Evolutionary conservation across 2,888 invertebrate species (phyloP).

Genomic region (Hylaea fasciaria): DNA sequence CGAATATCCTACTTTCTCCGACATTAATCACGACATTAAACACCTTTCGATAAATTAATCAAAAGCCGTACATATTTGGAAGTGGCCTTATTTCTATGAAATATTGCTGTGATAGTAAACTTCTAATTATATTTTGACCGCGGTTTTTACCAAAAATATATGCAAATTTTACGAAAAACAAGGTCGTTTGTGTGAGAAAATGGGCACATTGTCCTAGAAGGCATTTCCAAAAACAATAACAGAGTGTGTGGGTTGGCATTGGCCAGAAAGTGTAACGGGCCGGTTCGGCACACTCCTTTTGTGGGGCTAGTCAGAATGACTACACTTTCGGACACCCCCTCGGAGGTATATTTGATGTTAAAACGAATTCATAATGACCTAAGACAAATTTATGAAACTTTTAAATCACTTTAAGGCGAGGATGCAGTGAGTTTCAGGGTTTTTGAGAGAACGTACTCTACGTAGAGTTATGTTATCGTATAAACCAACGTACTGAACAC

Average conservation of each 20-base stretch:
- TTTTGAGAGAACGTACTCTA: too few relatives aligned
- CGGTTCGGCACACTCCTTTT: slow-evolving; percentile 1
- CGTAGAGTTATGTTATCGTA: too few relatives aligned
- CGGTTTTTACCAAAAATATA: background rate
- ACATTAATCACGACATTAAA: slow-evolving; percentile 15
- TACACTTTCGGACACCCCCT: too few relatives aligned
- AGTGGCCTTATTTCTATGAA: slow-evolving; percentile 9
- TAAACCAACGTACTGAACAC: too few relatives aligned
- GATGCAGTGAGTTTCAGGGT: too few relatives aligned
- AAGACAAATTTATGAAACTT: too few relatives aligned
- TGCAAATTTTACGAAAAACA: background rate
- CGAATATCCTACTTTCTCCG: slow-evolving; percentile 16
- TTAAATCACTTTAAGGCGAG: too few relatives aligned
- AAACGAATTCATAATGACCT: too few relatives aligned
- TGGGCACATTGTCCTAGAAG: background rate
- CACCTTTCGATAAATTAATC: slow-evolving; percentile 6
- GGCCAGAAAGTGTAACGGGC: slow-evolving; percentile 7
- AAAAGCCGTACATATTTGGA: slow-evolving; percentile 6
- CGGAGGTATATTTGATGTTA: too few relatives aligned
- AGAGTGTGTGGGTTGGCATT: background rate
- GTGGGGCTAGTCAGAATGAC: background rate
- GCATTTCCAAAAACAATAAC: slow-evolving; percentile 6
- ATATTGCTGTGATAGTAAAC: background rate
- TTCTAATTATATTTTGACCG: background rate
- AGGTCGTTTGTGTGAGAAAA: too few relatives aligned